phyloP scores from a whole-genome alignment of 2,113 vertebrate genomes.

The Equus przewalskii region DNA sequence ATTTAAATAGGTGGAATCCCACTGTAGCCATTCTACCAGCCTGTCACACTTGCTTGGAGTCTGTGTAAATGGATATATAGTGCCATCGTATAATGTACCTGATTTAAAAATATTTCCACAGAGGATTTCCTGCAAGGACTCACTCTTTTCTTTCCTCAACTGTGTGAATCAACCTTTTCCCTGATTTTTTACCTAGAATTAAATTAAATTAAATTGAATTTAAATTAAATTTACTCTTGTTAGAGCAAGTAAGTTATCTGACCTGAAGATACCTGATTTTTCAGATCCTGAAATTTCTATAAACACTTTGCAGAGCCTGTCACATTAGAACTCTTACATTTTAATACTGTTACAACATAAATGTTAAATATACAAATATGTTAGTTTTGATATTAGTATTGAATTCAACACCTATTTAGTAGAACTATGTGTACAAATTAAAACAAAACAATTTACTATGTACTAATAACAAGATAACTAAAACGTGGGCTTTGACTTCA shows the following conservation, averaged over 20 bases:
- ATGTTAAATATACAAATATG: conserved; percentile 16
- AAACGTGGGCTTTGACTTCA: not conserved
- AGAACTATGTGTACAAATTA: not conserved
- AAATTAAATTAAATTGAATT: conserved; percentile 24
- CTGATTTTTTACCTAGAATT: conserved; percentile 36
- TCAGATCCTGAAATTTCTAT: conserved; percentile 3
- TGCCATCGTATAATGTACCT: not conserved
- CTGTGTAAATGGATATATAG: not conserved
- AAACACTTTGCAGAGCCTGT: not conserved
- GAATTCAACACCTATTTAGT: conserved; percentile 33
- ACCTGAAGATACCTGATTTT: not conserved
- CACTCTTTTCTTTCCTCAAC: not conserved
- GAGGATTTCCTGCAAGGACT: not conserved
- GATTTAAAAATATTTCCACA: not conserved
- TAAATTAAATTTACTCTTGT: not conserved
- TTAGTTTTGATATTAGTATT: not conserved
- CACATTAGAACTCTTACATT: not conserved
- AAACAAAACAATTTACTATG: not conserved
- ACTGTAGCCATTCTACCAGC: not conserved
- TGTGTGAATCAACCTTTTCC: not conserved
- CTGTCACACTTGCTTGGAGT: not conserved
- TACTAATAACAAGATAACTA: not conserved
- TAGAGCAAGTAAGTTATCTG: not conserved
- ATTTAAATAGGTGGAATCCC: not conserved
- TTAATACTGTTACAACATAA: not conserved